Conservation (phyloP, 2,113 vertebrate species). For the Vidua macroura region DNA sequence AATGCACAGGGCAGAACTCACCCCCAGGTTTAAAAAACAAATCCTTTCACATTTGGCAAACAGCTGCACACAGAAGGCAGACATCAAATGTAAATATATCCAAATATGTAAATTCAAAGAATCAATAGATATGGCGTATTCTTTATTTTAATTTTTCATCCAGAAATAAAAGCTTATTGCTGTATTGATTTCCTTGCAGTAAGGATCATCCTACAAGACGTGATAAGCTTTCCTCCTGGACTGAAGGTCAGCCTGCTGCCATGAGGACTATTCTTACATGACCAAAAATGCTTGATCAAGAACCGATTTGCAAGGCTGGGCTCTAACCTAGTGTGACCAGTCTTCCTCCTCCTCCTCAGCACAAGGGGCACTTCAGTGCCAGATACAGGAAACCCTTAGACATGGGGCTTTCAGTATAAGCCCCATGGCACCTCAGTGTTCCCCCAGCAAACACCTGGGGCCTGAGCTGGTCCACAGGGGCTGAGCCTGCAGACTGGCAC, state of each 20-base stretch:
- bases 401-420: not conserved
- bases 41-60: slow-evolving; percentile 33
- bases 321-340: not conserved
- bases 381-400: not conserved
- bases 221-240: not conserved
- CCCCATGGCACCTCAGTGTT: not conserved
- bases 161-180: not conserved
- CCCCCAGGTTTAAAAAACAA: slow-evolving; percentile 61
- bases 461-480: fast-evolving
- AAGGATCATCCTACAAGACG: not conserved
- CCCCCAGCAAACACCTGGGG: not conserved
- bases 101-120: slow-evolving; percentile 31
- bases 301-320: not conserved
- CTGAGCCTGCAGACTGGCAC: not conserved
- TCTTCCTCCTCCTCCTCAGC: not conserved
- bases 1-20: slow-evolving; percentile 50
- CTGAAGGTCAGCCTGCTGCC: slow-evolving; percentile 26
- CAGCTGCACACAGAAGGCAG: slow-evolving; percentile 12
- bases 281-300: not conserved
- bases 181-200: not conserved
- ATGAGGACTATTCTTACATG: not conserved
- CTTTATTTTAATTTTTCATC: not conserved
- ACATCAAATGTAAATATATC: not conserved
- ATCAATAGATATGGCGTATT: not conserved
- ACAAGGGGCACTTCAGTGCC: not conserved